phyloP scores from a whole-genome alignment of 2,797 vertebrate genomes.

The Enteromius radiatus region DNA sequence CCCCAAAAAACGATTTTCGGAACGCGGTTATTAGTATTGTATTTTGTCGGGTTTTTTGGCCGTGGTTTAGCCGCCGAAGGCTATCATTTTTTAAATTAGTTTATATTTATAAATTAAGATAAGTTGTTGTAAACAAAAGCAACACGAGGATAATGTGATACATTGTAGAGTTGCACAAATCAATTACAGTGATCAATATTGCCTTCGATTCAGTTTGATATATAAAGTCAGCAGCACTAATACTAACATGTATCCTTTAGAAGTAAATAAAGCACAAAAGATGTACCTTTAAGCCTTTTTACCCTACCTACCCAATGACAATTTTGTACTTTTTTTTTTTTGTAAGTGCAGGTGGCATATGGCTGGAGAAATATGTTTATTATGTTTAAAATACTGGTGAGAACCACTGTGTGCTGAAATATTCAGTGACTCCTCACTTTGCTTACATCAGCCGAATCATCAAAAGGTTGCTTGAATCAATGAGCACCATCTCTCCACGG shows the following conservation, averaged over 20 bases:
- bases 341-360: not conserved
- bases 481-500: conserved; percentile 4
- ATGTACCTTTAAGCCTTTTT: too few species aligned
- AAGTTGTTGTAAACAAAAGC: not conserved
- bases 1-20: too few species aligned
- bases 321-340: not conserved
- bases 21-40: too few species aligned
- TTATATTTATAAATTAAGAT: not conserved
- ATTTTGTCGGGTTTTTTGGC: not conserved
- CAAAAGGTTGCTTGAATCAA: not conserved
- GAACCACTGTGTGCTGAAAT: not conserved
- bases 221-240: not conserved
- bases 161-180: not conserved
- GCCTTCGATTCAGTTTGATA: not conserved
- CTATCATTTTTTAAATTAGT: not conserved
- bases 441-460: not conserved
- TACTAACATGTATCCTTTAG: not conserved
- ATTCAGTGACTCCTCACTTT: not conserved
- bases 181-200: not conserved
- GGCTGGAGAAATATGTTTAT: not conserved
- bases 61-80: too few species aligned
- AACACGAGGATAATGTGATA: not conserved
- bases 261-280: not conserved
- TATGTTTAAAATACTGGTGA: not conserved
- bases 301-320: too few species aligned